These are phyloP conservation scores for Diaperis boleti DNA, from an alignment of 2,888 invertebrate species.

Conservation along the genomic window DNA sequence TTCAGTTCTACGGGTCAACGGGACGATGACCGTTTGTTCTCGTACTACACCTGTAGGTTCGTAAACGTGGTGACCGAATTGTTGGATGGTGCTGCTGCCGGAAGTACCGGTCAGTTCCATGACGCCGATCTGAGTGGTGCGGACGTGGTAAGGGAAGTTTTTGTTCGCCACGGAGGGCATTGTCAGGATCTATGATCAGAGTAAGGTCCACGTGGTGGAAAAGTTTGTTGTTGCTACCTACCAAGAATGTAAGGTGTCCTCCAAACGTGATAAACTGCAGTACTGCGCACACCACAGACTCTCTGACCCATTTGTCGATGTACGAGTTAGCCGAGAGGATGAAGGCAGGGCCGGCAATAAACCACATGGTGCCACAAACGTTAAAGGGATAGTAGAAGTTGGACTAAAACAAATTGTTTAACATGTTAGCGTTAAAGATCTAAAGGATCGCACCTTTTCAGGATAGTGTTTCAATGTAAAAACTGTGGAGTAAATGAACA, in stretches of 20 bases:
- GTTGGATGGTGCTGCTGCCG: constrained; percentile 69
- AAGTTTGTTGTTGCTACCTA: no score
- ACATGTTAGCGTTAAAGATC: neutral
- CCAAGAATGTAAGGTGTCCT: constrained; percentile 77
- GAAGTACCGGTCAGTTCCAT: constrained; percentile 72
- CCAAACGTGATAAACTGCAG: constrained; percentile 73
- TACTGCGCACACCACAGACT: constrained; percentile 78
- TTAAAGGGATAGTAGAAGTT: constrained; percentile 87
- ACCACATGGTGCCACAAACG: constrained; percentile 88
- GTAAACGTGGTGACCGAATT: constrained; percentile 75
- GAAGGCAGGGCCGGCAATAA: constrained; percentile 84
- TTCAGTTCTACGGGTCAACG: constrained; percentile 72
- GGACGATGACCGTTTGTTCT: constrained; percentile 74
- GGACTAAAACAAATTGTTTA: constrained; percentile 65
- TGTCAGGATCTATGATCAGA: constrained; percentile 75
- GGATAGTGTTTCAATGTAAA: constrained; percentile 88
- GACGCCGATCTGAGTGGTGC: constrained; percentile 84
- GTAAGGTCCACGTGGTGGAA: no score
- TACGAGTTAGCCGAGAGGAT: constrained; percentile 82
- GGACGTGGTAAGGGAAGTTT: constrained; percentile 91
- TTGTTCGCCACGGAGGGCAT: constrained; percentile 88
- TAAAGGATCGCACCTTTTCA: constrained; percentile 72
- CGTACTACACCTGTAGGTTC: constrained; percentile 68
- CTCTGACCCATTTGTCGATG: constrained; percentile 84
- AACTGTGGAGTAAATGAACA: constrained; percentile 77